phyloP scores from a whole-genome alignment of 2,888 invertebrate species.

The Pheosia gnoma region DNA sequence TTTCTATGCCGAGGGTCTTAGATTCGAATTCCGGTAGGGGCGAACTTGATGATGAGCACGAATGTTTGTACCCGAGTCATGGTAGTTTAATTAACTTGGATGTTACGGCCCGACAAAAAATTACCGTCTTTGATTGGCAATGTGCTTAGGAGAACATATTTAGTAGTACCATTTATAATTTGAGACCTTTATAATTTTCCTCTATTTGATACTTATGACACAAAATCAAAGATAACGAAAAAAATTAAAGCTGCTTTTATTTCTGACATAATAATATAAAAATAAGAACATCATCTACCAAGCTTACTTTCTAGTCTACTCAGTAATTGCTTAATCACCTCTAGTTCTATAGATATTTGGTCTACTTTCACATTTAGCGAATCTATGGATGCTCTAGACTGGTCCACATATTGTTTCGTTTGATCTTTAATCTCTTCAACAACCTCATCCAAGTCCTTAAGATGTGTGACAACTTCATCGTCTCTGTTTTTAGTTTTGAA shows the following conservation, averaged over 20 bases:
- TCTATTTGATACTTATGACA: not conserved
- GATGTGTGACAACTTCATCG: conserved; percentile 60
- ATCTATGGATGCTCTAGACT: conserved; percentile 55
- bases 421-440: conserved; percentile 59
- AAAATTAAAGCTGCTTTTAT: not conserved
- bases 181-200: too few relatives aligned
- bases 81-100: too few relatives aligned
- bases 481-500: conserved; percentile 43
- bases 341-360: conserved; percentile 67
- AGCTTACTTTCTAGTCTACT: conserved; percentile 66
- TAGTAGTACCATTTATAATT: too few relatives aligned
- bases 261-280: not conserved
- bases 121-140: too few relatives aligned
- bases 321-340: conserved; percentile 63
- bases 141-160: too few relatives aligned
- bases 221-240: not conserved
- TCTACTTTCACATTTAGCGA: conserved; percentile 68
- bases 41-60: too few relatives aligned
- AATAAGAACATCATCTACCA: conserved; percentile 17
- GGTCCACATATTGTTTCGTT: conserved; percentile 52
- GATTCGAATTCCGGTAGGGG: too few relatives aligned
- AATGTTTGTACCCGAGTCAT: too few relatives aligned
- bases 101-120: too few relatives aligned
- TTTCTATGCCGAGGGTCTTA: too few relatives aligned
- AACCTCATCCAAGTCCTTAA: conserved; percentile 61